Base-by-base conservation (phyloP, 2,797 vertebrate species). In the Miichthys miiuy region DNA sequence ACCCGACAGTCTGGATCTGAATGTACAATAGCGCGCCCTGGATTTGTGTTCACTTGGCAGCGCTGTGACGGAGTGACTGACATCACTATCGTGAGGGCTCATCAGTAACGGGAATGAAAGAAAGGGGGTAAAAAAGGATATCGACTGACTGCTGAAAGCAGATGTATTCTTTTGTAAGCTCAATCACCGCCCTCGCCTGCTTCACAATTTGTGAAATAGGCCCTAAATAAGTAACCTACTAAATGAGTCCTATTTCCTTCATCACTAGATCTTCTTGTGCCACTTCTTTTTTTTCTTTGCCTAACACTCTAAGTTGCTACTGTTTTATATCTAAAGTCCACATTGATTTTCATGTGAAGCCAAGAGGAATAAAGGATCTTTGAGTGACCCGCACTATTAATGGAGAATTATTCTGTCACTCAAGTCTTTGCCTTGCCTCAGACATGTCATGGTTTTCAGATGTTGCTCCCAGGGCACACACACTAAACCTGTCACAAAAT, bases 321-420 rank as follows among this genome's bases (percentile, higher is more conserved):
- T 70, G 48, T 73, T 79, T 79, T 46, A 25, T 41, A 68, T 81
- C 42, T 63, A 6, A 47, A 48, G 41, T 73, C 61, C 16, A 48
- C 27, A 67, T 3, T 79, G 81, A 83, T 68, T 83, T 71, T 80
- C 80, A 72, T 68, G 52, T 65, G 82, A 81, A 68, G 79, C 84
- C 68, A 20, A 1, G 52, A 77, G 69, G 80, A 73, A 74, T 34
- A 79, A 54, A 55, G 56, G 73, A 65, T 83, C 50, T 80, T 63
- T 75, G 75, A 88, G 77, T 81, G 84, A 90, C 81, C 89, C 0
- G 18, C 72, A 88, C 79, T 73, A 67, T 90, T 90, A 92, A 87
- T 62, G 84, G 46, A 77, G 86, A 92, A 92, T 93, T 89, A 91
- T 75, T 83, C 88, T 85, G 92, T 92, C 93, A 84, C 46, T 93